A percentile compares a stretch with the other conserved stretches of the same genome.
phyloP scores from a whole-genome alignment of 2,797 vertebrate species.

The Tenualosa ilisha region DNA sequence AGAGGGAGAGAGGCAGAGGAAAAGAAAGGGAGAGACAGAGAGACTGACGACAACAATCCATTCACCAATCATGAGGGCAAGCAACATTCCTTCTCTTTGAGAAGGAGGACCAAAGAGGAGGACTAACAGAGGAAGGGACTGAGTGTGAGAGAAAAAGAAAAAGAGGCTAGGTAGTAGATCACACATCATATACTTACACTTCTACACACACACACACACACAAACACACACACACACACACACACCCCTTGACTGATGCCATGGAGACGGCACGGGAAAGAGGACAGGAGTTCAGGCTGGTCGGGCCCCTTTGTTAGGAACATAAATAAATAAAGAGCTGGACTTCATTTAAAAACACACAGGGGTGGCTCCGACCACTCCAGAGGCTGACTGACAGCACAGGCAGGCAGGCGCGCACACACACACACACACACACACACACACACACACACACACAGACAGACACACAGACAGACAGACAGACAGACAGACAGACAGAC shows the following conservation, averaged over 20 bases:
- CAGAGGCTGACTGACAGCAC: no score
- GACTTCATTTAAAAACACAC: slow-evolving; percentile 66
- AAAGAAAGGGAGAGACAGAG: neutral
- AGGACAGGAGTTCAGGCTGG: slow-evolving; percentile 59
- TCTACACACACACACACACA: neutral
- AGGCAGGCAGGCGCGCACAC: neutral
- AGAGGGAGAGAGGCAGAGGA: neutral
- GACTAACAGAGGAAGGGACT: neutral
- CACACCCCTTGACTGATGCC: slow-evolving; percentile 46
- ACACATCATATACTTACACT: no score
- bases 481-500: neutral
- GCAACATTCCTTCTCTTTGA: neutral
- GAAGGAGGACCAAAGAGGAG: neutral
- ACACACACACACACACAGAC: slow-evolving; percentile 7
- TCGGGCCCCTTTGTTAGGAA: slow-evolving; percentile 64
- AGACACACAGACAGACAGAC: neutral
- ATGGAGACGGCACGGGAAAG: slow-evolving; percentile 57
- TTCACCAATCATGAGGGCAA: neutral
- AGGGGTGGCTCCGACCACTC: slow-evolving; percentile 50
- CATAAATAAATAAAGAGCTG: slow-evolving; percentile 67
- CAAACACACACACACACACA: neutral
- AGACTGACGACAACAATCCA: neutral
- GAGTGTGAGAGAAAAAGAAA: neutral
- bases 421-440: neutral
- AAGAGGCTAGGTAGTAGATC: neutral